These are phyloP conservation scores for Psophia crepitans DNA, from an alignment of 2,113 vertebrate species.

Conservation along the genomic window DNA sequence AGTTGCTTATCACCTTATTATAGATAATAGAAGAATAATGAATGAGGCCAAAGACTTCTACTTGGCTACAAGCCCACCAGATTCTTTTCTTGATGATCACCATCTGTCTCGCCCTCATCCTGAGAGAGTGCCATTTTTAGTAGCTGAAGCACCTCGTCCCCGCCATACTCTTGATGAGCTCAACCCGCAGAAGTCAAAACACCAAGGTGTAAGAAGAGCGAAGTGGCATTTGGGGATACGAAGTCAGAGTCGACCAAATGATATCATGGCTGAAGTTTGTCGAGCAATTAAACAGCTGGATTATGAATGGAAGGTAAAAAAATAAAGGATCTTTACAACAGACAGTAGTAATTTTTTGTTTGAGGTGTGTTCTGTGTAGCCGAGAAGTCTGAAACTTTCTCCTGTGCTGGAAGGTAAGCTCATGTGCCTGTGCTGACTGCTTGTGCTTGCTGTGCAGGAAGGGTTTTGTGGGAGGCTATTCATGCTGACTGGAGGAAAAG, in stretches of 20 bases:
- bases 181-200: conserved; percentile 97
- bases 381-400: not conserved
- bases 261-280: conserved; percentile 98
- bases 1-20: conserved; percentile 97
- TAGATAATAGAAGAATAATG: conserved; percentile 99
- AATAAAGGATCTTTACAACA: not conserved
- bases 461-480: not conserved
- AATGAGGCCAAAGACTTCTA: conserved; percentile 98
- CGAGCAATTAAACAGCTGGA: conserved; percentile 96
- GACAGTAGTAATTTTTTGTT: not conserved
- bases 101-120: conserved; percentile 87
- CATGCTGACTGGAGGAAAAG: not conserved
- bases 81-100: conserved; percentile 95
- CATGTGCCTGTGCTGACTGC: not conserved
- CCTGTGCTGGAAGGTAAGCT: not conserved
- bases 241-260: conserved; percentile 95
- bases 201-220: conserved; percentile 91
- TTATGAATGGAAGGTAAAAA: conserved; percentile 97
- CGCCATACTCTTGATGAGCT: conserved; percentile 95
- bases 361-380: not conserved
- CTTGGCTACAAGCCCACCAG: conserved; percentile 92
- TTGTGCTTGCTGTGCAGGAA: not conserved
- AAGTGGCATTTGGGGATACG: conserved; percentile 98
- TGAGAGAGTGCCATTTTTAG: conserved; percentile 90
- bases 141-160: conserved; percentile 87